Percentiles rank a stretch among this genome's conserved stretches.
These are phyloP conservation scores for Quadroppia sp. DNA, from an alignment of 2,888 invertebrate species.

Conservation along the genomic window DNA sequence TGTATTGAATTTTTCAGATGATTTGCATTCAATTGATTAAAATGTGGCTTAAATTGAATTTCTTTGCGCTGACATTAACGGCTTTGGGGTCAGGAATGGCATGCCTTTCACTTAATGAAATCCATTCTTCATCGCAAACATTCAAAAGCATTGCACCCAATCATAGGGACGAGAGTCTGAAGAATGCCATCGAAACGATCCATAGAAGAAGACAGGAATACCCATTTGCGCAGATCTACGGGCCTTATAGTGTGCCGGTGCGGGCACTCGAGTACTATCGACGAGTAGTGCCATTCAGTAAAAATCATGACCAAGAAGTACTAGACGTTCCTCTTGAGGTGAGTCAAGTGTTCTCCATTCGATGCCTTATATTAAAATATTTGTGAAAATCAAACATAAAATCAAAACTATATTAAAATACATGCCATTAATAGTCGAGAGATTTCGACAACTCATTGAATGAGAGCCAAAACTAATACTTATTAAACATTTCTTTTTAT, in stretches of 20 bases:
- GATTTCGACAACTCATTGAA: too few species aligned
- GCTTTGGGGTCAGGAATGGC: not conserved
- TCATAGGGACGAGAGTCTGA: slow-evolving; percentile 9
- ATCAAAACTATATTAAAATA: too few species aligned
- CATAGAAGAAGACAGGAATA: slow-evolving; percentile 23
- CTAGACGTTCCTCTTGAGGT: slow-evolving; percentile 6
- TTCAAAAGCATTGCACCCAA: slow-evolving; percentile 17
- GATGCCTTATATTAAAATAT: not conserved
- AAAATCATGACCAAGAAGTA: not conserved
- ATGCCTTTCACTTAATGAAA: slow-evolving; percentile 20
- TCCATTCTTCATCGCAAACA: slow-evolving; percentile 24
- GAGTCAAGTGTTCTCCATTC: not conserved
- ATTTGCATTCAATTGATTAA: too few species aligned
- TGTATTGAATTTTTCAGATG: too few species aligned
- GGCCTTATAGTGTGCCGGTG: not conserved
- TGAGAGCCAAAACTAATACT: too few species aligned
- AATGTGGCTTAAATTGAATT: not conserved
- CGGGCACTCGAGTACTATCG: not conserved
- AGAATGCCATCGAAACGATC: not conserved
- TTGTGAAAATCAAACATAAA: too few species aligned
- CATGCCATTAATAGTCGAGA: too few species aligned
- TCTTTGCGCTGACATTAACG: not conserved
- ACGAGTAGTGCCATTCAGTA: not conserved
- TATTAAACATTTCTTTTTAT: too few species aligned
- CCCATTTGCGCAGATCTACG: not conserved